Base-by-base conservation (phyloP, 2,113 vertebrate species). In the Cephalopholis sonnerati region DNA sequence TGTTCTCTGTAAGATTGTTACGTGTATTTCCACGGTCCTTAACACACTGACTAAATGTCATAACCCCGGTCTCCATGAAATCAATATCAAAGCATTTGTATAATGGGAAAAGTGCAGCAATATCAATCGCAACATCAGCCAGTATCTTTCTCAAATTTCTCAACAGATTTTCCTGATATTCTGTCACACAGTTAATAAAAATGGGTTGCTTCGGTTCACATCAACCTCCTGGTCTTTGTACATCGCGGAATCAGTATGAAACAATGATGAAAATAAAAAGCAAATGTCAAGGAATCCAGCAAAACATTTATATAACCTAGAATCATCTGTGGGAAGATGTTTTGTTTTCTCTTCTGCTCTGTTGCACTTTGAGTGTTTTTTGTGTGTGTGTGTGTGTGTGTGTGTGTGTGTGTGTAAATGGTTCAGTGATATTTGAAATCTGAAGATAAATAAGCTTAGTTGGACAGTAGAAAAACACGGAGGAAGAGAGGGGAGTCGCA, bases 231-330 rank as follows among this genome's bases (percentile, higher is more conserved):
- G 20, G 22, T 78, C 50, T 77, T 36, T 67, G 54, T 77, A 29
- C n/a, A 69, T 73, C 13, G 62, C 24, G 36, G 17, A 81, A 83
- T 79, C n/a, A 24, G 51, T 51, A 25, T 57, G 58, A 75, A 81
- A 57, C 20, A 67, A 72, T 36, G 67, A 74, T 51, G 55, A 88
- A 74, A 85, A 88, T 55, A 83, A 70, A 79, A n/a, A 77, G 64
- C 44, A 83, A 77, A 75, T 91, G 75, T 88, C 77, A 88, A 81
- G 62, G 27, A 82, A 89, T 48, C 36, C 51, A 46, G 24, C 50
- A 66, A 84, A 89, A 77, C 83, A 77, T 84, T 93, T 92, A 90
- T 90, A 59, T 92, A 92, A 92, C 82, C 76, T 75, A 39, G 64
- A 90, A 68, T 84, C 48, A 66, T 89, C 84, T 85, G 87, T 84